phyloP scores from a whole-genome alignment of 2,113 vertebrate genomes.

The Halcyon senegalensis region DNA sequence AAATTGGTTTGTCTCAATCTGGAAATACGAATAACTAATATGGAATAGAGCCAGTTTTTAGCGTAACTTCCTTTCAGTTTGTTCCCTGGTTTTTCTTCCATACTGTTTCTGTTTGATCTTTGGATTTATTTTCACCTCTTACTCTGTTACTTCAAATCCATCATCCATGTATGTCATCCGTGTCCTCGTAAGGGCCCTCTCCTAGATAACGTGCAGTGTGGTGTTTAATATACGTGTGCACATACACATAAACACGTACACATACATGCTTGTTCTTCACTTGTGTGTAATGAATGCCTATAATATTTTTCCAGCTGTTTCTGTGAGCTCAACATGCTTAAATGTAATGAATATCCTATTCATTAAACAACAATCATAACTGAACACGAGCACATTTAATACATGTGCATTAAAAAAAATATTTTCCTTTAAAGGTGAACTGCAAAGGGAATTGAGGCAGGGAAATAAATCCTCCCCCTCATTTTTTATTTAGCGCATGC shows the following conservation, averaged over 20 bases:
- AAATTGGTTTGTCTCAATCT: background rate
- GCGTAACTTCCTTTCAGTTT: background rate
- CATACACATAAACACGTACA: background rate
- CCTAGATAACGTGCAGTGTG: background rate
- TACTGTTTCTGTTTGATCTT: background rate
- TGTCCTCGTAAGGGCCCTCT: background rate
- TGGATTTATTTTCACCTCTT: background rate
- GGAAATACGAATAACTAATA: background rate
- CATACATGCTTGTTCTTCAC: background rate
- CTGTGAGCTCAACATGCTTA: background rate
- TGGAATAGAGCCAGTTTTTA: background rate
- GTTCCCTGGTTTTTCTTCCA: background rate
- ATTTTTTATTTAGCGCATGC: background rate
- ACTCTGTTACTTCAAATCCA: background rate
- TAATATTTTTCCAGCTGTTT: conserved; percentile 36
- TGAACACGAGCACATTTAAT: background rate
- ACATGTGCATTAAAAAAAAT: background rate
- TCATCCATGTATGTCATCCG: background rate
- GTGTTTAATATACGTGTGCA: background rate
- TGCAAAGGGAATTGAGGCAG: background rate
- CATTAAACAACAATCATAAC: conserved; percentile 15
- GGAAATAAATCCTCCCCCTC: background rate
- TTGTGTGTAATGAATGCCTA: background rate
- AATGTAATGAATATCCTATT: background rate
- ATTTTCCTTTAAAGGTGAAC: background rate